Conservation (phyloP, 1,140 invertebrate species). For the Drosophila insularis region DNA sequence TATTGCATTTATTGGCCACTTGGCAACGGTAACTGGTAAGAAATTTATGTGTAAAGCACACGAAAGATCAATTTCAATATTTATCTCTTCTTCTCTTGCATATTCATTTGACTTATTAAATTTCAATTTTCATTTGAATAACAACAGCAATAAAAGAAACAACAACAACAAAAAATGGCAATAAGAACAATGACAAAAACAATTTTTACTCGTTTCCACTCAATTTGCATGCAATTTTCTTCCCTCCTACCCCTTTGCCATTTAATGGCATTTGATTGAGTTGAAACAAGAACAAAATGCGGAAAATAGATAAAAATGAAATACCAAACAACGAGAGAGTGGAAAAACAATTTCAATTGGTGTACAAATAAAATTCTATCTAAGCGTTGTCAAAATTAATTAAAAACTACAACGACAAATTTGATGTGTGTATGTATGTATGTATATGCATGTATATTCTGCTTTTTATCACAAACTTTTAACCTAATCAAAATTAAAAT, state of each 20-base stretch:
- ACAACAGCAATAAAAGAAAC: background rate
- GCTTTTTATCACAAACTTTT: background rate
- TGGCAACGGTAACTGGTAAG: conserved; percentile 11
- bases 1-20: conserved; percentile 64
- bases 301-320: background rate
- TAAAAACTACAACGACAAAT: background rate
- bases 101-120: conserved; percentile 48
- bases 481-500: background rate
- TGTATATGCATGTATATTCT: background rate
- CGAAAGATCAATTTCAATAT: conserved; percentile 21
- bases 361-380: conserved; percentile 25
- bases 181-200: background rate
- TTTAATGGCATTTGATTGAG: background rate
- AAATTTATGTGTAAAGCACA: conserved; percentile 15
- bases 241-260: no score
- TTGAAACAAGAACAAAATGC: background rate
- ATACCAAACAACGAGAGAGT: conserved; percentile 6
- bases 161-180: background rate
- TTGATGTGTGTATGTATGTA: background rate
- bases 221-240: conserved; percentile 12
- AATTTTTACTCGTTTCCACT: conserved; percentile 7
- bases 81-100: conserved; percentile 6
- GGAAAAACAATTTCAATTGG: conserved; percentile 12
- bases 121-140: conserved; percentile 14
- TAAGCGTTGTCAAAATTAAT: background rate